Conservation (phyloP, 1,140 invertebrate genomes). For the Drosophila punjabiensis region DNA sequence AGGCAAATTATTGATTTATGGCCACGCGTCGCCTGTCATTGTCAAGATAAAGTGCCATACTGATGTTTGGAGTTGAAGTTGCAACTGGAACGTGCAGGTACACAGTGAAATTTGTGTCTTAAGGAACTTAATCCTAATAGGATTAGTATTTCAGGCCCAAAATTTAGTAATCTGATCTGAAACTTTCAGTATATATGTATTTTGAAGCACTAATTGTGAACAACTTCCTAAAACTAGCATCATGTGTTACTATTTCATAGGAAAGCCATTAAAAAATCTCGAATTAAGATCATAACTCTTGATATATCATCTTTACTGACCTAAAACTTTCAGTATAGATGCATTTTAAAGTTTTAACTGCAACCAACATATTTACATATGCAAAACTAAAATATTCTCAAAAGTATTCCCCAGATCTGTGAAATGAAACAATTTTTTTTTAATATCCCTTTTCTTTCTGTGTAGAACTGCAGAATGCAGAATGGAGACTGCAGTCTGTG, state of each 20-base stretch:
- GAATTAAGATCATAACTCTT: neutral
- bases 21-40: conserved; percentile 67
- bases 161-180: neutral
- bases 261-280: neutral
- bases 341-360: too few relatives aligned
- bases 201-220: neutral
- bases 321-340: neutral
- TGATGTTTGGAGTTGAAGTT: conserved; percentile 31
- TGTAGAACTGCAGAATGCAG: conserved; percentile 10
- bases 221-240: neutral
- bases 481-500: conserved; percentile 33
- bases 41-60: conserved; percentile 58
- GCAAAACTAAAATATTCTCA: neutral
- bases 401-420: neutral
- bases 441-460: too few relatives aligned
- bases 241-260: neutral
- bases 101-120: conserved; percentile 4
- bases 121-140: neutral
- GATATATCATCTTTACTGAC: neutral
- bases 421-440: too few relatives aligned
- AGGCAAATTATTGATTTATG: conserved; percentile 74
- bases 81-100: conserved; percentile 29
- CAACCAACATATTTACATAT: neutral
- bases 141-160: neutral
- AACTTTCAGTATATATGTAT: neutral